Evolutionary conservation across 2,797 vertebrate species (phyloP).

Genomic region (Leptatherina wallacei): DNA sequence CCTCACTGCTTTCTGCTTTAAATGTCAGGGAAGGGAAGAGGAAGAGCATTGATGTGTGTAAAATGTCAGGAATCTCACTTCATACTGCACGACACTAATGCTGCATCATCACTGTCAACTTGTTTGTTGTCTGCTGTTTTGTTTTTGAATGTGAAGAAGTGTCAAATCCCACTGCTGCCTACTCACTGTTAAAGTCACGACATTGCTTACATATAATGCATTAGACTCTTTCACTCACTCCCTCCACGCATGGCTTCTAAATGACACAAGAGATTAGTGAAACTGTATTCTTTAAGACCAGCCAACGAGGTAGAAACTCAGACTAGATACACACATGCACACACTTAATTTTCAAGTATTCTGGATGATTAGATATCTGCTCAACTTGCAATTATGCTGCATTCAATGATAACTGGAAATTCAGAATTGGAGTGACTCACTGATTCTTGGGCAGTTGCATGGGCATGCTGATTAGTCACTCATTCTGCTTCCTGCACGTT

Average conservation of each 20-base stretch:
- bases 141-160: neutral
- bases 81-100: neutral
- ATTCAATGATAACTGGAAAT: neutral
- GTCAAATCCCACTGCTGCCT: neutral
- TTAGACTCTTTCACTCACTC: neutral
- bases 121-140: neutral
- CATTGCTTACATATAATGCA: neutral
- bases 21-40: slow-evolving; percentile 37
- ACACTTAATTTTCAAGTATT: neutral
- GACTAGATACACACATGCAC: neutral
- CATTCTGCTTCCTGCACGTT: neutral
- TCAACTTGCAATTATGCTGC: neutral
- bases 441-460: neutral
- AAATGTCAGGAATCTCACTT: slow-evolving; percentile 7
- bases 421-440: neutral
- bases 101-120: neutral
- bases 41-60: slow-evolving; percentile 14
- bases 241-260: neutral
- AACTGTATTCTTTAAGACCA: neutral
- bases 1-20: neutral
- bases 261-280: neutral
- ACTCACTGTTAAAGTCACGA: neutral
- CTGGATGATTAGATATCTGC: neutral
- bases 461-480: neutral
- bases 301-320: neutral